A percentile compares a stretch with the other conserved stretches of the same genome.
Conservation (phyloP, 2,888 invertebrate genomes). For the Sarcophaga subvicina region DNA sequence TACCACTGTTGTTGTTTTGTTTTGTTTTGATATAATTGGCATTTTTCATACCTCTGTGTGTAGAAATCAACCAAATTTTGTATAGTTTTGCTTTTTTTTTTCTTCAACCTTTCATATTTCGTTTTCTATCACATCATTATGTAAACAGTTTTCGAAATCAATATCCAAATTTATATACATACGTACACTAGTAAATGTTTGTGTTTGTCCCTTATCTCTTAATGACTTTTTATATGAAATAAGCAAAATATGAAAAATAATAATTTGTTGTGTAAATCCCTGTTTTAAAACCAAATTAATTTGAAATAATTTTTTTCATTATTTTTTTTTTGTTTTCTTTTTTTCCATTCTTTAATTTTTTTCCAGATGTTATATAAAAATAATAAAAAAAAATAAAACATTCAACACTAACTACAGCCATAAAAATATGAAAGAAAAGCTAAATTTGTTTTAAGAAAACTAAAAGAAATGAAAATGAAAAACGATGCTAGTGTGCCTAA, state of each 20-base stretch:
- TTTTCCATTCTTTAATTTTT: constrained; percentile 64
- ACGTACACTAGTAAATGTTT: constrained; percentile 11
- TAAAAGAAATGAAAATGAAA: constrained; percentile 26
- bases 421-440: constrained; percentile 6
- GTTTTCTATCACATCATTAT: constrained; percentile 3
- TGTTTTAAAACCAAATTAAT: constrained; percentile 1
- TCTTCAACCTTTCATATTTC: no score
- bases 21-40: constrained; percentile 12
- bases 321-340: constrained; percentile 56
- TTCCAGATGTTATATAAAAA: constrained; percentile 68
- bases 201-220: constrained; percentile 51
- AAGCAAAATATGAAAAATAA: no score
- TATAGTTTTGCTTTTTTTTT: no score
- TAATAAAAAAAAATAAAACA: constrained; percentile 35
- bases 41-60: neutral
- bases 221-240: neutral
- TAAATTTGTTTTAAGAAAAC: constrained; percentile 42
- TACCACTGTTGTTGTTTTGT: no score
- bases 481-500: constrained; percentile 66
- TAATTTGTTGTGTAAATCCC: neutral
- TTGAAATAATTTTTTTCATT: constrained; percentile 18
- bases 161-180: no score
- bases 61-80: no score
- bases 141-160: neutral
- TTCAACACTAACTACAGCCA: constrained; percentile 46